Percentiles rank a stretch among this genome's conserved stretches.
These are phyloP conservation scores for Eupsilia transversa DNA, from an alignment of 2,888 invertebrate species.

Conservation along the genomic window DNA sequence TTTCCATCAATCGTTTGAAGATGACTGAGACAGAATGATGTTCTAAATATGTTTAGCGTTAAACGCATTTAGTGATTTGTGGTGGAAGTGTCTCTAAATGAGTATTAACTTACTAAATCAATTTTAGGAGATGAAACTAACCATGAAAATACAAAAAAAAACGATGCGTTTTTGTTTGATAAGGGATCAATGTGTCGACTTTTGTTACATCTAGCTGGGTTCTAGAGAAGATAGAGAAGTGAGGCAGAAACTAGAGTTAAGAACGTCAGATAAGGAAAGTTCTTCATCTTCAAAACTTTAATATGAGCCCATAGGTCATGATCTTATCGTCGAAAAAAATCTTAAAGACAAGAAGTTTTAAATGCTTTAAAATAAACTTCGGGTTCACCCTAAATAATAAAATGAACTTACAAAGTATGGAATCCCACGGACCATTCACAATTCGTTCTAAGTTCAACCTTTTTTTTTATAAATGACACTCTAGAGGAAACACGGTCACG, in stretches of 20 bases:
- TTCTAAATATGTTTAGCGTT: background rate
- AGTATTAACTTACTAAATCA: background rate
- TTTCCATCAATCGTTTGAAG: background rate
- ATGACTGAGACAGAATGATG: background rate
- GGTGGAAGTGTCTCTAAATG: background rate
- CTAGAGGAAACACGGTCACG: background rate
- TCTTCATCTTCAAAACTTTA: background rate
- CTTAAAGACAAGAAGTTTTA: background rate
- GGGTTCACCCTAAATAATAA: background rate
- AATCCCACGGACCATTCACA: background rate
- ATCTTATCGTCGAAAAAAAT: background rate
- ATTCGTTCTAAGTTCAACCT: background rate
- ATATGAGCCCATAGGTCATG: background rate
- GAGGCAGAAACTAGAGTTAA: background rate
- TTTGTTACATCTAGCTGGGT: background rate
- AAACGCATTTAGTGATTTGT: conserved; percentile 7
- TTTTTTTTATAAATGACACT: conserved; percentile 1
- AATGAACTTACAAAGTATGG: background rate
- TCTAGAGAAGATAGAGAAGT: background rate
- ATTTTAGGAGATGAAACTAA: background rate
- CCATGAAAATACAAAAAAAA: background rate
- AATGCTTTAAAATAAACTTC: background rate
- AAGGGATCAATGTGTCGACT: background rate
- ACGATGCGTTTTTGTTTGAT: too few relatives aligned
- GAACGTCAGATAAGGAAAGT: background rate